Base-by-base conservation (phyloP, 1,140 invertebrate genomes). In the Psilanteris sp. region DNA sequence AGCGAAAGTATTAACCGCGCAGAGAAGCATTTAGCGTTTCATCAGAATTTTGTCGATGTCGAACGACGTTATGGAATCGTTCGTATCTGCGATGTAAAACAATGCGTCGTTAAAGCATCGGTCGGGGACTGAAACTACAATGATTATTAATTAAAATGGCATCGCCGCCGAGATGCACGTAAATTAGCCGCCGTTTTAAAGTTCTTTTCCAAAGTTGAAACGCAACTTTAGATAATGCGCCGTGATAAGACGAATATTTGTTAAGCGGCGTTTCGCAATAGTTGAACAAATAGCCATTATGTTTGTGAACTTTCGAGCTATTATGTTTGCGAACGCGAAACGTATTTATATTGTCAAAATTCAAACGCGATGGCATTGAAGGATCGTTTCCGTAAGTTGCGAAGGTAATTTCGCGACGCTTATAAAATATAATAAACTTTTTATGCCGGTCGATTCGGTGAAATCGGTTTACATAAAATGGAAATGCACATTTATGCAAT, bases 1-100 rank as follows among this genome's bases (percentile, higher is more conserved):
- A 54, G 70, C 11, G 70, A 73, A 73, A 73, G 70, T 73, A 48
- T 55, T 11, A 16, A 9, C n/a, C n/a, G n/a, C n/a, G n/a, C 14
- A 10, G 37, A 73, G 55, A 43, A 27, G 50, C 43, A 18, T 18
- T 14, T 24, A 15, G 9, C 32, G 43, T 13, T 36, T 14, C 7
- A 11, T 31, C 13, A 36, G 16, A 64, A 64, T 64, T 41, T 41
- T 36, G 14, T 52, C 34, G 44, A 39, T 50, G 32, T 46, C 15
- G 18, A 2, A 26, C 24, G 3, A 1, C n/a, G 15, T 22, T 26
- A 31, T n/a, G 29, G 48, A 34, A 52, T 66, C 48, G 44, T 43
- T 31, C 39, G 18, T 32, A 66, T 66, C 61, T 44, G 0, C 39
- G 48, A 54, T 36, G 14, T 52, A 50, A 55, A 22, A 67, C 62